Evolutionary conservation across 2,888 invertebrate genomes (phyloP).

Genomic region (Tridacna crocea): DNA sequence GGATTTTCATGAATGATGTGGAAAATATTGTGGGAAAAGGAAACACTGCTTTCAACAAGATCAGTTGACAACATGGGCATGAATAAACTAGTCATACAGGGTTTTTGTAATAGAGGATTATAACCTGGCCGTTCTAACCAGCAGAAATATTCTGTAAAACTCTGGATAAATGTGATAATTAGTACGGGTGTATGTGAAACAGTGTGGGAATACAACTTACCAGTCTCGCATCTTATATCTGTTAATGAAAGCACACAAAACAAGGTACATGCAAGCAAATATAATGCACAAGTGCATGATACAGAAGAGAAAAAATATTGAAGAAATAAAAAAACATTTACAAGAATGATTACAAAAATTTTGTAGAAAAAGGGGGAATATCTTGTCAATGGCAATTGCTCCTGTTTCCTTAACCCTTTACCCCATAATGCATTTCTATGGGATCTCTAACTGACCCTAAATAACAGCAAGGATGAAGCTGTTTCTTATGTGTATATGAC

Average conservation of each 20-base stretch:
- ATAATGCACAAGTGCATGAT: neutral
- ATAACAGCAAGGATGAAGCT: too few relatives aligned
- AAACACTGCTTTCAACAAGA: neutral
- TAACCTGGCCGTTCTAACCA: too few relatives aligned
- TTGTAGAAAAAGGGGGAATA: too few relatives aligned
- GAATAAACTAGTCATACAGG: neutral
- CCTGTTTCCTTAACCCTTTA: too few relatives aligned
- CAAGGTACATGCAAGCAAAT: neutral
- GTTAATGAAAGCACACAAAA: neutral
- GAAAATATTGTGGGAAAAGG: slow-evolving; percentile 11
- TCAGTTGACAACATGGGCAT: neutral
- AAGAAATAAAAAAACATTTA: too few relatives aligned
- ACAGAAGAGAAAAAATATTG: neutral
- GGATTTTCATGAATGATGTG: neutral
- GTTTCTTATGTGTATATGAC: too few relatives aligned
- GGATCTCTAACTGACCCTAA: too few relatives aligned
- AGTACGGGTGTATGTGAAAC: neutral
- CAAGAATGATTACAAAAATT: too few relatives aligned
- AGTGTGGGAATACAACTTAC: neutral
- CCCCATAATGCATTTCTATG: too few relatives aligned
- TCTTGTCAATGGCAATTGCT: too few relatives aligned
- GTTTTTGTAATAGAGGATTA: too few relatives aligned
- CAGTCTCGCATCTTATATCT: neutral
- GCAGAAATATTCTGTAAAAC: too few relatives aligned
- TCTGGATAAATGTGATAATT: neutral